Evolutionary conservation across 64 coral and sea anemone species (phyloP).

Genomic region (Exaiptasia diaphana): DNA sequence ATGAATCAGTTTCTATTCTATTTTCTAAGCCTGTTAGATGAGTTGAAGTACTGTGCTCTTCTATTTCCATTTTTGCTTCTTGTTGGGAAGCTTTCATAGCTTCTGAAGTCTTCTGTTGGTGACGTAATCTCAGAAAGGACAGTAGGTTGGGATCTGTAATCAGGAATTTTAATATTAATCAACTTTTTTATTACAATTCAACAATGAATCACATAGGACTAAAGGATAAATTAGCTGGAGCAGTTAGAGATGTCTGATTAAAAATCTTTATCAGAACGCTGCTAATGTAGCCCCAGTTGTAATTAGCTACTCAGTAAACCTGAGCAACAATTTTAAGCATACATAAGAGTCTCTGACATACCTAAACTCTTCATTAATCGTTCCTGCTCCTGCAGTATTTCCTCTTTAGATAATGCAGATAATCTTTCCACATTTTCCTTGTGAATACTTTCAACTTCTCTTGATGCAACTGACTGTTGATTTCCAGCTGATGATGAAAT

Average conservation of each 20-base stretch:
- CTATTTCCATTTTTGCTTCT: neutral
- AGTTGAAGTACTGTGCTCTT: no score
- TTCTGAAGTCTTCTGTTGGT: neutral
- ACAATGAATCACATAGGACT: no score
- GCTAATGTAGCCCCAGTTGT: neutral
- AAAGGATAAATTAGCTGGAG: neutral
- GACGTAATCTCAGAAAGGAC: constrained; percentile 50
- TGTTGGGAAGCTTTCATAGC: neutral
- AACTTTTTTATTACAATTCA: no score
- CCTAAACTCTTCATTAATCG: constrained; percentile 67
- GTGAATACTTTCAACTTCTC: constrained; percentile 72
- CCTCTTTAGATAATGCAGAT: constrained; percentile 67
- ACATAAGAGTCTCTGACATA: neutral
- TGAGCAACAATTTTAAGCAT: neutral
- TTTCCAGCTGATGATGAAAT: neutral
- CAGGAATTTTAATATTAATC: no score
- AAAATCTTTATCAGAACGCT: neutral
- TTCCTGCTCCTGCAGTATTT: constrained; percentile 84
- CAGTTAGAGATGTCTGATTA: neutral
- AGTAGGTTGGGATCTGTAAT: constrained; percentile 70
- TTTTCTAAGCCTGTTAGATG: no score
- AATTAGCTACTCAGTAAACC: neutral
- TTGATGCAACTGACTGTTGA: neutral
- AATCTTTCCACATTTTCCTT: constrained; percentile 75
- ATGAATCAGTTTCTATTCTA: neutral